Evolutionary conservation across 2,888 invertebrate genomes (phyloP).

Genomic region (Sussaba pulchella): DNA sequence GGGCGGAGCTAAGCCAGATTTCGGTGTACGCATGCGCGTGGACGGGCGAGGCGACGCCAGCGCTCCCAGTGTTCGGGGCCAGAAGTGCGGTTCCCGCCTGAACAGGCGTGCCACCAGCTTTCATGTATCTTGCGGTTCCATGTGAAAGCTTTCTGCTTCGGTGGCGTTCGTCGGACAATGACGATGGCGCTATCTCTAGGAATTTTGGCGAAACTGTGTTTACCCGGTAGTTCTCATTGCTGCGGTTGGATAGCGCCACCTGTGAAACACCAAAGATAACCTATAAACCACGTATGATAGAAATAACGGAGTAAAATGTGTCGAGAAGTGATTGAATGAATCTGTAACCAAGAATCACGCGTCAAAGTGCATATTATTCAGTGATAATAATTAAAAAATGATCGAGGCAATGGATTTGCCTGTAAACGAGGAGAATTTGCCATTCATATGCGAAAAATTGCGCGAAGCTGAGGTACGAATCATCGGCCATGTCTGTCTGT

Average conservation of each 20-base stretch:
- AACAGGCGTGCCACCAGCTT: too few relatives aligned
- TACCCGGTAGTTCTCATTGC: neutral
- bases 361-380: neutral
- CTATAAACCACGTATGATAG: too few relatives aligned
- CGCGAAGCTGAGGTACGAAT: constrained; percentile 78
- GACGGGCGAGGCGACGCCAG: too few relatives aligned
- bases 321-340: neutral
- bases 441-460: constrained; percentile 75
- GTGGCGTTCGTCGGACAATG: neutral
- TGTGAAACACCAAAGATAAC: neutral
- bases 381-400: constrained; percentile 26
- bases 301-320: too few relatives aligned
- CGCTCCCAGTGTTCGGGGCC: too few relatives aligned
- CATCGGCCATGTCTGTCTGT: constrained; percentile 13
- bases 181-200: constrained; percentile 15
- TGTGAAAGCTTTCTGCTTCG: too few relatives aligned
- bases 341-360: neutral
- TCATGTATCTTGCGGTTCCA: too few relatives aligned
- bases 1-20: too few relatives aligned
- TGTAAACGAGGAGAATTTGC: constrained; percentile 76
- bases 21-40: too few relatives aligned
- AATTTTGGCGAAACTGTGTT: neutral
- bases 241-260: neutral
- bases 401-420: constrained; percentile 70
- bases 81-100: too few relatives aligned